Conservation (phyloP, 2,113 vertebrate genomes). For the Varanus komodoensis region DNA sequence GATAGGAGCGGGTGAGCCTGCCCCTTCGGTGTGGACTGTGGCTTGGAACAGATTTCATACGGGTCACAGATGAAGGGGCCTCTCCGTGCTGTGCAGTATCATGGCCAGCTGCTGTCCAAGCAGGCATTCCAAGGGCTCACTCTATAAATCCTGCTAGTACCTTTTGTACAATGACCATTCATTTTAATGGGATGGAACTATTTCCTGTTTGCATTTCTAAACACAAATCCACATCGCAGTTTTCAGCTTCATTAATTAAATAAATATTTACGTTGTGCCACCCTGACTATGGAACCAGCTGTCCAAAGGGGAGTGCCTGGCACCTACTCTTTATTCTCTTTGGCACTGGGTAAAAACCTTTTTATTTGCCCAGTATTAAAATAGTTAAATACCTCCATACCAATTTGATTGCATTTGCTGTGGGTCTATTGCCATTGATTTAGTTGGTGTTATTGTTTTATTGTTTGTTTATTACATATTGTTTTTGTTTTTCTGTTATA, state of each 20-base stretch:
- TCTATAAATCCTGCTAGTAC: neutral
- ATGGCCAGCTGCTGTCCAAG: neutral
- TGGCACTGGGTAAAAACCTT: no score
- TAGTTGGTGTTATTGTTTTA: neutral
- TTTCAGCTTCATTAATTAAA: neutral
- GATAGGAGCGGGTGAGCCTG: neutral
- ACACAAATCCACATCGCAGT: neutral
- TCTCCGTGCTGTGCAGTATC: neutral
- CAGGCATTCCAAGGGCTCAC: neutral
- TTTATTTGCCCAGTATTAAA: no score
- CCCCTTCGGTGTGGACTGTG: neutral
- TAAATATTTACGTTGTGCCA: neutral
- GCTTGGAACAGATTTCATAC: neutral
- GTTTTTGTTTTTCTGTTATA: no score
- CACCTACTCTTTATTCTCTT: no score
- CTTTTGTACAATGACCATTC: neutral
- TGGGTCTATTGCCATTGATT: no score
- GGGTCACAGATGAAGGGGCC: neutral
- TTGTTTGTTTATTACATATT: no score
- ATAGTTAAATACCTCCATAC: no score
- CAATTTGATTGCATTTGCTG: no score
- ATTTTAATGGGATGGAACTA: neutral
- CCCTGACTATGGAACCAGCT: no score
- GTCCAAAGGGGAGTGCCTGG: no score
- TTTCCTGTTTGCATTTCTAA: neutral